Evolutionary conservation across 2,888 invertebrate genomes (phyloP), one percentile per base, ranked within the genome.

Genomic region (Scaptomyza reducta): DNA sequence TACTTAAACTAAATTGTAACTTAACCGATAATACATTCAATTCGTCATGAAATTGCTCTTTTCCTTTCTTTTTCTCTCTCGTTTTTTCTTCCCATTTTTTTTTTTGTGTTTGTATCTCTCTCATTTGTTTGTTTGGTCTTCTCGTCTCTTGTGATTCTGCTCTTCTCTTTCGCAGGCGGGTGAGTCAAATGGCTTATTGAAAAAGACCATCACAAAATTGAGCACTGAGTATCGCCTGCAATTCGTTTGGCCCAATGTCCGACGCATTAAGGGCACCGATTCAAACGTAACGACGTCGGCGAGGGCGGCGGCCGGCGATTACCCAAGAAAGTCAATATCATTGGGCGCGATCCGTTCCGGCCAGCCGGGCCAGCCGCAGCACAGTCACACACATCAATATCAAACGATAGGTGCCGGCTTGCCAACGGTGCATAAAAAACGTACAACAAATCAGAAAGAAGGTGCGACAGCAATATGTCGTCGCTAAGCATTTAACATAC

Each of bases 171-270:
- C 85, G 93, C 94, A 94, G 79, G 94, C 94, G 79, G 92, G 92
- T 92, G 92, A 94, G 89, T 94, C 94, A 74, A 91, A 94, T 89
- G 96, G 95, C 85, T 95, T 96, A 91, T 93, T 95, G 90, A 94
- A 94, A 92, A 93, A 95, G 93, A 93, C 94, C 93, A 93, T 95
- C 92, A 94, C 94, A 88, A 94, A 95, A 92, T 94, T 95, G 92
- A 95, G 95, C 93, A 96, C 97, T 85, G 97, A 97, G 93, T 97
- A 97, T 93, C 94, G 96, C 88, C 94, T 97, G 92, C 96, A 97
- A 93, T 97, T 96, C 93, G 96, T 96, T 85, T 97, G 97, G 97
- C 97, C 97, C 76, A 92, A 93, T 90, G 92, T 91, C 88, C 91
- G 91, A 85, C 90, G 89, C 89, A 89, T 91, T 83, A 90, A 90